Conservation (phyloP, 2,888 invertebrate species). For the Drosophila vallismaia region DNA sequence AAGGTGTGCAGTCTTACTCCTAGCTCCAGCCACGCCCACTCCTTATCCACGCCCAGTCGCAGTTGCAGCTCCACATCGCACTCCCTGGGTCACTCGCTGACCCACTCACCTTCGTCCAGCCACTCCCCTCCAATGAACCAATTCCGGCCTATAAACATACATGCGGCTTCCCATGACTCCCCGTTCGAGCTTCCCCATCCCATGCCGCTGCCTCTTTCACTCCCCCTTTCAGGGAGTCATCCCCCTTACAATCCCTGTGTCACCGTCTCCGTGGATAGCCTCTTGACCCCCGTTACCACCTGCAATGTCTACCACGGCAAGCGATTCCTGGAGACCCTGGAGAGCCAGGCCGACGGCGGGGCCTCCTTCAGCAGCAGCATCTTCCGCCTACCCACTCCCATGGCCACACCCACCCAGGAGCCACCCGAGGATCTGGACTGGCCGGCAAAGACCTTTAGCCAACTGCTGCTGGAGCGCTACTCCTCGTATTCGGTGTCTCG, state of each 20-base stretch:
- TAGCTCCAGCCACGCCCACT: slow-evolving; percentile 12
- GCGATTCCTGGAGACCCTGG: slow-evolving; percentile 77
- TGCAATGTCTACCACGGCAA: slow-evolving; percentile 78
- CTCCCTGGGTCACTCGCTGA: slow-evolving; percentile 5
- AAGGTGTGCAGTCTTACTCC: slow-evolving; percentile 6
- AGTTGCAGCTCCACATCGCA: slow-evolving; percentile 14
- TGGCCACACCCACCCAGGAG: slow-evolving; percentile 61
- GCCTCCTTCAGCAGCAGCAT: slow-evolving; percentile 75
- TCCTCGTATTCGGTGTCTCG: slow-evolving; percentile 36
- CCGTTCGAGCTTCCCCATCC: not conserved
- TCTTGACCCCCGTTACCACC: slow-evolving; percentile 48
- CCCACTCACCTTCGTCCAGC: not conserved
- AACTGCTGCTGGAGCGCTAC: slow-evolving; percentile 58
- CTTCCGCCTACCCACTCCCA: slow-evolving; percentile 62
- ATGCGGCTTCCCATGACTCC: not conserved
- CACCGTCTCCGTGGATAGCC: slow-evolving; percentile 52
- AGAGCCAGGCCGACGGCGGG: slow-evolving; percentile 63
- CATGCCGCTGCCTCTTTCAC: not conserved
- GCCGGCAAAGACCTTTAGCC: slow-evolving; percentile 68
- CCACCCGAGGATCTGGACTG: slow-evolving; percentile 55
- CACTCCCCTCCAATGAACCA: slow-evolving; percentile 51
- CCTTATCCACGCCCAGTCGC: slow-evolving; percentile 15
- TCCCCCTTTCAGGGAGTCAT: not conserved
- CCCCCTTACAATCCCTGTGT: slow-evolving; percentile 37
- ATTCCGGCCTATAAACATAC: slow-evolving; percentile 58